Evolutionary conservation across 2,888 invertebrate species (phyloP).

Genomic region (Odontothrips loti): DNA sequence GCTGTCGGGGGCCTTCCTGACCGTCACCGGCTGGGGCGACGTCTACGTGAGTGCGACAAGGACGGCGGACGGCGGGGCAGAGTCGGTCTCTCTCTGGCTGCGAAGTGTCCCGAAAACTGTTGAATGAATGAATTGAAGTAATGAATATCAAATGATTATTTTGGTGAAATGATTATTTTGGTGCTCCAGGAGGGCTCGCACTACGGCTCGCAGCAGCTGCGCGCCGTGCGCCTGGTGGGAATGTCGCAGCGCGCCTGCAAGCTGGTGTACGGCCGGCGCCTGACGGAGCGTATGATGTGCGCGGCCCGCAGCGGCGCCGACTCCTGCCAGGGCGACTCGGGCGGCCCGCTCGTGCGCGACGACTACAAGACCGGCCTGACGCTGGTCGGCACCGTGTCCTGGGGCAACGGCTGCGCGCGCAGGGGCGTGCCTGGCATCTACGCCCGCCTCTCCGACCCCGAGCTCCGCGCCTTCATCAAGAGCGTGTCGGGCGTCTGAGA

Average conservation of each 20-base stretch:
- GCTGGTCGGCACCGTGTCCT: slow-evolving; percentile 35
- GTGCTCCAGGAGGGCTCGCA: background rate
- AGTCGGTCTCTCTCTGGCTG: too few relatives aligned
- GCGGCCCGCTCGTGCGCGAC: slow-evolving; percentile 33
- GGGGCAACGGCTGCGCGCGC: slow-evolving; percentile 33
- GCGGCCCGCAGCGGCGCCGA: slow-evolving; percentile 34
- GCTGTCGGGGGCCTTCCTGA: slow-evolving; percentile 17
- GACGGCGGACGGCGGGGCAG: too few relatives aligned
- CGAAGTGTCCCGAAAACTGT: too few relatives aligned
- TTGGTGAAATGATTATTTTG: too few relatives aligned
- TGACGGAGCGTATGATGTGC: slow-evolving; percentile 34
- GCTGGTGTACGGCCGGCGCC: slow-evolving; percentile 6
- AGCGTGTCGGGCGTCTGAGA: background rate
- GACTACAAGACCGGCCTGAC: background rate
- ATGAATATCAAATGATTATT: too few relatives aligned
- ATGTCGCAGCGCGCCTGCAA: background rate
- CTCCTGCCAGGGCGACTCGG: slow-evolving; percentile 36
- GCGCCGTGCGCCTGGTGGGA: background rate
- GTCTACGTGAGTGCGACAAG: background rate
- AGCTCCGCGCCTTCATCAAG: slow-evolving; percentile 6
- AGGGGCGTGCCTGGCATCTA: slow-evolving; percentile 34
- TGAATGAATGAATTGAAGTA: too few relatives aligned
- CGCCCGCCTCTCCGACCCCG: slow-evolving; percentile 33
- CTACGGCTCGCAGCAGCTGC: background rate
- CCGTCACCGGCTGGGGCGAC: slow-evolving; percentile 35